Evolutionary conservation across 1,140 invertebrate genomes (phyloP), one percentile per base, ranked within the genome.

Genomic region (Homalodisca vitripennis): DNA sequence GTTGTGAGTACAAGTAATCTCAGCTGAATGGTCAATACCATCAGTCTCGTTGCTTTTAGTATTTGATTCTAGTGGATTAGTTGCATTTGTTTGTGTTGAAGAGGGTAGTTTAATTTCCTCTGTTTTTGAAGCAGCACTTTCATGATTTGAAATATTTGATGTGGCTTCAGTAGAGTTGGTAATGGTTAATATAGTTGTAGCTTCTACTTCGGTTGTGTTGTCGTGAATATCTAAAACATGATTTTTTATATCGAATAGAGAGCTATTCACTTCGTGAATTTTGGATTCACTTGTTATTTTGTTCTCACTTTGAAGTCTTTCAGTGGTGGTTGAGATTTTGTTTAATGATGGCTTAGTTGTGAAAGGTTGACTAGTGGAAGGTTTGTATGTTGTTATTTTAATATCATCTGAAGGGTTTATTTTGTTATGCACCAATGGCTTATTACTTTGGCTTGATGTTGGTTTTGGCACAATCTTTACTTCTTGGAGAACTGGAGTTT

Each of bases 351-450:
- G 55, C 29, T 60, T 60, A 10, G 55, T 60, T 60, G 55, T 60
- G n/a, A 60, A 60, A 10, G 55, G 55, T n/a, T 60, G 55, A 26
- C 55, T 60, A 6, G 55, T 60, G 14, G 55, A 60, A 27, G 55
- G 55, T 60, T 60, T 60, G 55, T 60, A 60, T 2, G 55, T 60
- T 26, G 55, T 60, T 2, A 60, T 60, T 60, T 60, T 60, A 12
- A 60, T 30, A 12, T 60, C 55, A 27, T 60, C 55, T 60, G 55
- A 60, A 14, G 55, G 55, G 13, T 30, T 60, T 3, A 60, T 30
- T 60, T 60, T 60, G 29, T 27, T 60, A 2, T 2, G 13, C 13
- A 26, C 26, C 10, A n/a, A 22, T 27, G 34, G 34, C 34, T 60
- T 60, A 30, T 30, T 60, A 24, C 10, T 29, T 30, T 60, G 55